Base-by-base conservation (phyloP, 2,113 vertebrate genomes). In the Hippocampus guttulatus region DNA sequence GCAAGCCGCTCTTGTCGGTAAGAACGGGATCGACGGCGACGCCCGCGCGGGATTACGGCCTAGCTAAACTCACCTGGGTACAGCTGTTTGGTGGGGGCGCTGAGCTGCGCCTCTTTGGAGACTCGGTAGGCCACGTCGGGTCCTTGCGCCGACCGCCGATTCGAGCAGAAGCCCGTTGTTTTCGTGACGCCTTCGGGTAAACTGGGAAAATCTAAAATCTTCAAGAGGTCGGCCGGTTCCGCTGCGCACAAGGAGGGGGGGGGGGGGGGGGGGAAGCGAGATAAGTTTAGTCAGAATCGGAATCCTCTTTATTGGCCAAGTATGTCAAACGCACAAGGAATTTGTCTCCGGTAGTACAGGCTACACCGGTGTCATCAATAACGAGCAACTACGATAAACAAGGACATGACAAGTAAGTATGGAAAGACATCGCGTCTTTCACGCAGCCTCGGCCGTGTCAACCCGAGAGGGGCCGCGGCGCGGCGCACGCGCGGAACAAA, bases 181-280 rank as follows among this genome's bases (percentile, higher is more conserved):
- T 93, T 96, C 5, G 92, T 93, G 83, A 98, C 92, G 9, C 96
- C 96, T 0, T 97, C 96, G 1, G 96, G 97, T 92, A 96, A 93
- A 94, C 92, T 97, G 71, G 93, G 95, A 89, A 98, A 98, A 90
- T 98, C 97, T 93, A 98, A 94, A 84, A 96, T 95, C 93, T 96
- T 98, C 93, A 98, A 92, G 85, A 98, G 94, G 89, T 98, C 94
- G 81, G 94, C 94, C 69, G 96, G 95, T 76, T 96, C 95, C 76
- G 88, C 95, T 98, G 86, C 0, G 54, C 83, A n/a, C 74, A 81
- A 49, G 75, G 65, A 66, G 52, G 67, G 52, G 5, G 52, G 41
- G 49, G n/a, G n/a, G n/a, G n/a, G n/a, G n/a, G n/a, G n/a, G 72
- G 75, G 1, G 55, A 63, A 75, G 2, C 75, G 18, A 69, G 68